Conservation (phyloP, 2,113 vertebrate genomes). For the Muntiacus reevesi region DNA sequence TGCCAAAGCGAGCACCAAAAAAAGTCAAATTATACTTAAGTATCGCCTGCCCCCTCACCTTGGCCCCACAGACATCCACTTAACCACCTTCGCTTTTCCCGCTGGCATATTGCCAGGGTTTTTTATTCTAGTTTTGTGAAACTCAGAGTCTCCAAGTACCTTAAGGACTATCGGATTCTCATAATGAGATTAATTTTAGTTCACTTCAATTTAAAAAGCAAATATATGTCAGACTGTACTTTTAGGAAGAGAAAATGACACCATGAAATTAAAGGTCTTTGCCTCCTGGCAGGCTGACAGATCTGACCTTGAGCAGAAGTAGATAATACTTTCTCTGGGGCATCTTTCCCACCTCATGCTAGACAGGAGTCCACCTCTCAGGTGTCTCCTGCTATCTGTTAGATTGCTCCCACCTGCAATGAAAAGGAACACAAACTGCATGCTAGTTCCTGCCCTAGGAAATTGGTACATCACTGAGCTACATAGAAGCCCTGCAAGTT, state of each 20-base stretch:
- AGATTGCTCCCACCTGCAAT: not conserved
- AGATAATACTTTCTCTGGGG: not conserved
- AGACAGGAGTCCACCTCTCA: not conserved
- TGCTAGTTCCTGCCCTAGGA: not conserved
- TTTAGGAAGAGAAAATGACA: constrained; percentile 57
- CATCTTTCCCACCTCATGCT: not conserved
- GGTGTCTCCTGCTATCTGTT: not conserved
- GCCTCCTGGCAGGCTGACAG: constrained; percentile 10
- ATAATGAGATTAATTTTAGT: constrained; percentile 75
- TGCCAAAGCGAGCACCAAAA: too few species aligned
- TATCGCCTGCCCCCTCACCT: constrained; percentile 19
- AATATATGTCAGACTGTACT: constrained; percentile 63
- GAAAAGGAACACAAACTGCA: not conserved
- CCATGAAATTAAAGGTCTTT: constrained; percentile 61
- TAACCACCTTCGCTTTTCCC: not conserved
- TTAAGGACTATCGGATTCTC: constrained; percentile 61
- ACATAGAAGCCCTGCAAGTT: not conserved
- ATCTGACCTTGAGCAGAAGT: constrained; percentile 50
- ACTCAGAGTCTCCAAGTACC: constrained; percentile 55
- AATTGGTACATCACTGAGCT: not conserved
- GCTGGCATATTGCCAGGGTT: constrained; percentile 34
- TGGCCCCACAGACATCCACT: not conserved
- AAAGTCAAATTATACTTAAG: constrained; percentile 56
- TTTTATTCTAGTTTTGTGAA: constrained; percentile 55
- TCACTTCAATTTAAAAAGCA: constrained; percentile 69